Evolutionary conservation across 2,797 vertebrate genomes (phyloP).

Genomic region (Macroramphosus scolopax): DNA sequence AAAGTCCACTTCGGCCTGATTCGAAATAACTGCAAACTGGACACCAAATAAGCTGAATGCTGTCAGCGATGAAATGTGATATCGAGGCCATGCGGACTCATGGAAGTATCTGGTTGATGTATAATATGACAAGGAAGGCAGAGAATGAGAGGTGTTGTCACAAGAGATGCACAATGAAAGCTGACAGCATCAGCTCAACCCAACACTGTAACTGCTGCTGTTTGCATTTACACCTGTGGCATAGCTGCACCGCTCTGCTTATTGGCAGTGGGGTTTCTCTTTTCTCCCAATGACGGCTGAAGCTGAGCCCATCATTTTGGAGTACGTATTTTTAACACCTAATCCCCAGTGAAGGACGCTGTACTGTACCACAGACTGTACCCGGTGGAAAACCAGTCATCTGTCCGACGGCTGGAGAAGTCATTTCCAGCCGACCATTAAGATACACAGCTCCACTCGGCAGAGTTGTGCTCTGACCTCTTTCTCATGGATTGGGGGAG

Average conservation of each 20-base stretch:
- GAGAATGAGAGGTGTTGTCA: background rate
- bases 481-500: slow-evolving; percentile 47
- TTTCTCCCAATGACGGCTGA: no score
- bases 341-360: no score
- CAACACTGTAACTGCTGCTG: no score
- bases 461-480: slow-evolving; percentile 16
- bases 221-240: no score
- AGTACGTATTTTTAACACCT: no score
- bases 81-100: slow-evolving; percentile 15
- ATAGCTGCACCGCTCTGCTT: no score
- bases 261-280: no score
- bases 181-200: no score
- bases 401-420: slow-evolving; percentile 50
- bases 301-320: no score
- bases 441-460: slow-evolving; percentile 18
- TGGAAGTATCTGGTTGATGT: slow-evolving; percentile 34
- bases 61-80: slow-evolving; percentile 27
- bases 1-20: slow-evolving; percentile 32
- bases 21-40: slow-evolving; percentile 40
- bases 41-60: slow-evolving; percentile 23
- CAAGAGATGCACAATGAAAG: background rate
- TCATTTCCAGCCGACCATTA: slow-evolving; percentile 44
- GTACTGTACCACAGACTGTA: slow-evolving; percentile 7
- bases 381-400: slow-evolving; percentile 29
- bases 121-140: slow-evolving; percentile 1